Conservation (phyloP, 2,797 vertebrate genomes). For the Crocodylus rhombifer region DNA sequence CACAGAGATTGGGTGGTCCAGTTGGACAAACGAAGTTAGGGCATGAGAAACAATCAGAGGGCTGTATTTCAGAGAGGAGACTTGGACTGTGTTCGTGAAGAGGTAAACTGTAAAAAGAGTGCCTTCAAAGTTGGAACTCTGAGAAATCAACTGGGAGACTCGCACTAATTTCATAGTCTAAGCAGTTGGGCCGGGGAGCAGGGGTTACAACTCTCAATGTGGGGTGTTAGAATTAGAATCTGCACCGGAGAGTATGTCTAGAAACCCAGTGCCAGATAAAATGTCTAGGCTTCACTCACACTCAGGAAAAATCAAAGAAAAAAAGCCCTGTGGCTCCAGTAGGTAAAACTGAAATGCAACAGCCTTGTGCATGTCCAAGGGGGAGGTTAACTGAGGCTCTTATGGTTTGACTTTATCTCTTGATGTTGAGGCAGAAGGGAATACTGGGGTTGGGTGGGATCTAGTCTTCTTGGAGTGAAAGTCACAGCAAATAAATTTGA, state of each 20-base stretch:
- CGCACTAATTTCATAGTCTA: neutral
- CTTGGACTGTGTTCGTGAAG: neutral
- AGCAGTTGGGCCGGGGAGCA: neutral
- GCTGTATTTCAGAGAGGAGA: neutral
- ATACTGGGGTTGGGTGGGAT: neutral
- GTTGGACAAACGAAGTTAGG: neutral
- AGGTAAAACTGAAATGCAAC: neutral
- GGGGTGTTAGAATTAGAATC: neutral
- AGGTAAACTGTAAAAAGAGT: neutral
- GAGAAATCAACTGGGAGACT: neutral
- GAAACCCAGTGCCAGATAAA: neutral
- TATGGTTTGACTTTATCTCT: fast-evolving
- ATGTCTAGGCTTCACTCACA: neutral
- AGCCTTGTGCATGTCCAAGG: neutral
- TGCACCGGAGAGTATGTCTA: neutral
- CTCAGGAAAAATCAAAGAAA: neutral
- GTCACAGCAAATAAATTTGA: neutral
- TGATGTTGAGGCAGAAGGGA: neutral
- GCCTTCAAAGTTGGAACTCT: neutral
- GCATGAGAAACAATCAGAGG: neutral
- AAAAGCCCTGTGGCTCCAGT: neutral
- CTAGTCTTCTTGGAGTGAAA: neutral
- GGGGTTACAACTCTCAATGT: neutral
- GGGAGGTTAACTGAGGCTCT: neutral
- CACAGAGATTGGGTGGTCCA: neutral